A percentile compares a stretch with the other conserved stretches of the same genome.
Evolutionary conservation across 2,888 invertebrate genomes (phyloP).

Genomic region (Unio pictorum): DNA sequence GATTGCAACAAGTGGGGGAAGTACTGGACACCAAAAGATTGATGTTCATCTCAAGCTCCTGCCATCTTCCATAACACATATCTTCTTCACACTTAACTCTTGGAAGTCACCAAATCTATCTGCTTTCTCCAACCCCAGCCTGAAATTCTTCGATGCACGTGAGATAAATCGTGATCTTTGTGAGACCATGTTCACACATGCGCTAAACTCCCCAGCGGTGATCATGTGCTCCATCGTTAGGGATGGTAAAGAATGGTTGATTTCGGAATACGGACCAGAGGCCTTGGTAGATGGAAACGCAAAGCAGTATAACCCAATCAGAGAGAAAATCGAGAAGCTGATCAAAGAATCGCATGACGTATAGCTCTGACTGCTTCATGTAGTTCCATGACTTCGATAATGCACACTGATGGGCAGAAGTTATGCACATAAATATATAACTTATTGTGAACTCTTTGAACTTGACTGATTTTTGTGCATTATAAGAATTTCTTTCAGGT

Average conservation of each 20-base stretch:
- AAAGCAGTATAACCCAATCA: slow-evolving; percentile 14
- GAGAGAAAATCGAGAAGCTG: too few relatives aligned
- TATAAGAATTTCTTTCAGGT: too few relatives aligned
- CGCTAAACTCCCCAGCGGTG: slow-evolving; percentile 17
- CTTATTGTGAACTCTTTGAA: too few relatives aligned
- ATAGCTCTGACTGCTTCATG: too few relatives aligned
- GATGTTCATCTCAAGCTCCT: slow-evolving; percentile 16
- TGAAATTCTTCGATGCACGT: slow-evolving; percentile 21
- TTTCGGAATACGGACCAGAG: slow-evolving; percentile 14
- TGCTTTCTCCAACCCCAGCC: slow-evolving; percentile 12
- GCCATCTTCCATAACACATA: slow-evolving; percentile 15
- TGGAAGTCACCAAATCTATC: slow-evolving; percentile 24
- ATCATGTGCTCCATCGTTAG: slow-evolving; percentile 23
- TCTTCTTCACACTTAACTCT: slow-evolving; percentile 21
- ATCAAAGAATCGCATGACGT: too few relatives aligned
- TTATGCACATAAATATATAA: too few relatives aligned
- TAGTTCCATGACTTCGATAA: too few relatives aligned
- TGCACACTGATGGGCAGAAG: too few relatives aligned
- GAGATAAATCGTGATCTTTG: slow-evolving; percentile 10
- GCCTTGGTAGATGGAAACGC: slow-evolving; percentile 16
- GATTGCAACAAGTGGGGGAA: slow-evolving; percentile 7
- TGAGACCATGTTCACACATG: slow-evolving; percentile 20
- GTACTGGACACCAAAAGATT: slow-evolving; percentile 20
- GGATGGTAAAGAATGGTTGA: slow-evolving; percentile 11
- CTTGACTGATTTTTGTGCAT: too few relatives aligned